These are phyloP conservation scores for Alaudala cheleensis DNA, from an alignment of 2,113 vertebrate species.

Conservation along the genomic window DNA sequence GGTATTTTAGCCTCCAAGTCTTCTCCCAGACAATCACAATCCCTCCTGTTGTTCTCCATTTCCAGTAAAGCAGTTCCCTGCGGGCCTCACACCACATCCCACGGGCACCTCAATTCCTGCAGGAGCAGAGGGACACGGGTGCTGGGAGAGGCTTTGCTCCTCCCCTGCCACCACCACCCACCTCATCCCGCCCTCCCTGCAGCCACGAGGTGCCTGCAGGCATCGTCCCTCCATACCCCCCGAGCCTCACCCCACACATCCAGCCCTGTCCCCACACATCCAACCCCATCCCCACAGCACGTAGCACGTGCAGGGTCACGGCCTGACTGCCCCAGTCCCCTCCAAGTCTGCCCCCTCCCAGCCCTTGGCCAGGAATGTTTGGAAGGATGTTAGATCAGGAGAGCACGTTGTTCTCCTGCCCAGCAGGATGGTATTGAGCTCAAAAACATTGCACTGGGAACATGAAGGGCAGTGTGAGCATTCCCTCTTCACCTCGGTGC, in stretches of 20 bases:
- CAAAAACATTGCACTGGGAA: background rate
- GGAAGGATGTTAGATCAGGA: background rate
- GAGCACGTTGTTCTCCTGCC: background rate
- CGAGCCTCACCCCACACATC: rapidly evolving
- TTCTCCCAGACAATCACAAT: background rate
- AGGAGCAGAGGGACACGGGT: background rate
- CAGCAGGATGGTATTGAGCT: background rate
- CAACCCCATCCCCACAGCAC: rapidly evolving
- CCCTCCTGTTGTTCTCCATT: background rate
- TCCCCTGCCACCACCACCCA: background rate
- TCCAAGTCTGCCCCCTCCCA: background rate
- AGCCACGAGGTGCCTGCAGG: background rate
- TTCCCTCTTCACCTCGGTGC: background rate
- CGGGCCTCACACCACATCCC: rapidly evolving
- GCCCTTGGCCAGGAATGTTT: background rate
- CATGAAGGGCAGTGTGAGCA: rapidly evolving
- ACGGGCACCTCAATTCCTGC: rapidly evolving
- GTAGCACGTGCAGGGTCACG: rapidly evolving
- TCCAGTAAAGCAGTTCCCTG: background rate
- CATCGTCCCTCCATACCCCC: rapidly evolving
- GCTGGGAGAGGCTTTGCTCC: background rate
- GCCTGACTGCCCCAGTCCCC: background rate
- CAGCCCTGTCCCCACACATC: rapidly evolving
- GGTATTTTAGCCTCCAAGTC: background rate
- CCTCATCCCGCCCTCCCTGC: background rate